phyloP scores from a whole-genome alignment of 2,797 vertebrate genomes.

The Nasua narica region DNA sequence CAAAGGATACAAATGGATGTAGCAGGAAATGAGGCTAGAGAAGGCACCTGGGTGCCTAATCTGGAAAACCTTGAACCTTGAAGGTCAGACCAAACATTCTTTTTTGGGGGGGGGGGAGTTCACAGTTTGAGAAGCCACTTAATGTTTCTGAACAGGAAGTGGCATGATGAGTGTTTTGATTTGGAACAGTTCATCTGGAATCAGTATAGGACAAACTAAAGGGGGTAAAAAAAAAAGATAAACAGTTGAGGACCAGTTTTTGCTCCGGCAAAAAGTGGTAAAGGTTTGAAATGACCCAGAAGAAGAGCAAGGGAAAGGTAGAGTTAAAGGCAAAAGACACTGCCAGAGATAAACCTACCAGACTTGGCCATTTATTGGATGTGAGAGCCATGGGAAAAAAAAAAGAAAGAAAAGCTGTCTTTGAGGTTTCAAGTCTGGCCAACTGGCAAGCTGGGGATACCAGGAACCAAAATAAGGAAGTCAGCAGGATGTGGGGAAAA shows the following conservation, averaged over 20 bases:
- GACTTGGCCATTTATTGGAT: background rate
- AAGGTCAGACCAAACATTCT: background rate
- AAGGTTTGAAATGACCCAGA: background rate
- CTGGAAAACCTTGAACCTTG: background rate
- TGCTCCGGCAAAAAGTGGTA: constrained; percentile 5
- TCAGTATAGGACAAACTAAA: background rate
- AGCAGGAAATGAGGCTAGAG: background rate
- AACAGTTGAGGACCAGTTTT: background rate
- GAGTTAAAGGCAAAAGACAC: background rate
- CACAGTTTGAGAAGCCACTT: background rate
- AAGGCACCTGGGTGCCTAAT: background rate
- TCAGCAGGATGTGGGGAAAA: constrained; percentile 37
- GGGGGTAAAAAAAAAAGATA: background rate
- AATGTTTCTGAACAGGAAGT: background rate
- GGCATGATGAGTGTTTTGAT: background rate
- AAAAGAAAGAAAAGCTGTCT: background rate
- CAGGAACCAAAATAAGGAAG: constrained; percentile 60
- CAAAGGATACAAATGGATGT: background rate
- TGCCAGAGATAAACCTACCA: background rate
- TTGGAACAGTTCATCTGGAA: background rate
- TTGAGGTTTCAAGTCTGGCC: constrained; percentile 21
- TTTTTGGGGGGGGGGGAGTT: background rate
- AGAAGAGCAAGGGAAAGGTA: background rate
- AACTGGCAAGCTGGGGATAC: background rate
- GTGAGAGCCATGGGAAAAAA: background rate